Evolutionary conservation across 2,888 invertebrate genomes (phyloP), one percentile per base, ranked within the genome.

Genomic region (Idaea aversata): DNA sequence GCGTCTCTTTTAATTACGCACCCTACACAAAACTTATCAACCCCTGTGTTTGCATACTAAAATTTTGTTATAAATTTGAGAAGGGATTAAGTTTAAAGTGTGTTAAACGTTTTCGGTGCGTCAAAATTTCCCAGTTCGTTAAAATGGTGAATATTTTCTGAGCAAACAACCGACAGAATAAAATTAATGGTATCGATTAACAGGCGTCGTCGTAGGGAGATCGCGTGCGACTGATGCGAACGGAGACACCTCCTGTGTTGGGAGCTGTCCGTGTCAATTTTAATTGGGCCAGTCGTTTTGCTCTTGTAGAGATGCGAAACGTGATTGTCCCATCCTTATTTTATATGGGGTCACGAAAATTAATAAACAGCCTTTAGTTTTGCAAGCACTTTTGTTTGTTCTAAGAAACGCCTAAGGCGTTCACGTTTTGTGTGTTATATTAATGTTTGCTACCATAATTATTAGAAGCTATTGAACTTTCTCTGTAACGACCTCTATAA

Each of bases 1-100:
- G 87, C 87, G 89, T 90, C 90, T 87, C 86, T 86, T 90, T 91
- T 92, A 93, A 91, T 91, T 93, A 92, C 91, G 90, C 91, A 92
- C 91, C 88, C 88, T 84, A 87, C 84, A 84, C 82, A 77, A 84
- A 84, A 86, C 83, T 84, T 87, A 89, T 88, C 88, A 87, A 85
- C 85, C 86, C 88, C 86, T 86, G 85, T 47, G 47, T 47, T 47
- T 47, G 47, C 47, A 47, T 47, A 47, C 47, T 36, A 36, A 16
- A 59, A 61, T 36, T 34, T 38, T 65, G 16, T 65, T 35, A 65
- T 67, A 65, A 57, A 47, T 57, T 25, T 64, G 47, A 67, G 65
- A 69, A 63, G 66, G 57, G 34, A 66, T 65, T 65, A 58, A 62
- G 65, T 67, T 64, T 65, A 61, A 15, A 69, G 67, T 72, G 72